These are phyloP conservation scores for Pipistrellus pipistrellus DNA, from an alignment of 2,797 vertebrate genomes.

Conservation along the genomic window DNA sequence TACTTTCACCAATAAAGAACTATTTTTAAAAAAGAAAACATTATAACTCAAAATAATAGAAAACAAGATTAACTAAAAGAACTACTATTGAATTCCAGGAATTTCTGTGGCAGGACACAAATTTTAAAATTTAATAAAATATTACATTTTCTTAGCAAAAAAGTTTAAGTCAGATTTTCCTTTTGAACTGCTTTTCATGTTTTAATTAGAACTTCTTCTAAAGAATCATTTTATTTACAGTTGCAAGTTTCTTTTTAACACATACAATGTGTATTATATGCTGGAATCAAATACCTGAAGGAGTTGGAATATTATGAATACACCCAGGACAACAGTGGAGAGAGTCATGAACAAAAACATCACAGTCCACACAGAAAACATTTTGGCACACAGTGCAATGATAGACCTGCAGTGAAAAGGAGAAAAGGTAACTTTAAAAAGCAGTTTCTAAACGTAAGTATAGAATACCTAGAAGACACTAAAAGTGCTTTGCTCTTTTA, in stretches of 20 bases:
- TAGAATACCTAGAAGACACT: background rate
- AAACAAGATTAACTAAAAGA: conserved; percentile 24
- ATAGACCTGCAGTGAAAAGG: conserved; percentile 91
- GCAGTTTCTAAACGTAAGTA: background rate
- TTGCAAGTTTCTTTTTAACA: background rate
- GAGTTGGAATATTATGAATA: conserved; percentile 89
- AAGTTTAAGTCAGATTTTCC: conserved; percentile 50
- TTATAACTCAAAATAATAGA: conserved; percentile 44
- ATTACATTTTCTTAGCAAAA: conserved; percentile 66
- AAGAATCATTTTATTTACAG: conserved; percentile 34
- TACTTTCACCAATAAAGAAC: background rate
- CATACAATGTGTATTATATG: background rate
- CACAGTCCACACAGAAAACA: conserved; percentile 96
- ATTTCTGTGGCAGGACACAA: conserved; percentile 48
- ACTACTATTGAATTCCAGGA: background rate
- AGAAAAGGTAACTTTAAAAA: background rate
- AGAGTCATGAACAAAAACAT: conserved; percentile 96
- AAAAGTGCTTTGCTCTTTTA: background rate
- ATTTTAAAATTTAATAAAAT: conserved; percentile 67
- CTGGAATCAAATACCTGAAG: conserved; percentile 82
- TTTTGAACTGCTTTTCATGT: conserved; percentile 15
- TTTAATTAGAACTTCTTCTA: conserved; percentile 54
- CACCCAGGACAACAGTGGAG: conserved; percentile 98
- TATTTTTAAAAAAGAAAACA: conserved; percentile 11
- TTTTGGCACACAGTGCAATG: conserved; percentile 91